Evolutionary conservation across 2,113 vertebrate species (phyloP).

Genomic region (Junco hyemalis): DNA sequence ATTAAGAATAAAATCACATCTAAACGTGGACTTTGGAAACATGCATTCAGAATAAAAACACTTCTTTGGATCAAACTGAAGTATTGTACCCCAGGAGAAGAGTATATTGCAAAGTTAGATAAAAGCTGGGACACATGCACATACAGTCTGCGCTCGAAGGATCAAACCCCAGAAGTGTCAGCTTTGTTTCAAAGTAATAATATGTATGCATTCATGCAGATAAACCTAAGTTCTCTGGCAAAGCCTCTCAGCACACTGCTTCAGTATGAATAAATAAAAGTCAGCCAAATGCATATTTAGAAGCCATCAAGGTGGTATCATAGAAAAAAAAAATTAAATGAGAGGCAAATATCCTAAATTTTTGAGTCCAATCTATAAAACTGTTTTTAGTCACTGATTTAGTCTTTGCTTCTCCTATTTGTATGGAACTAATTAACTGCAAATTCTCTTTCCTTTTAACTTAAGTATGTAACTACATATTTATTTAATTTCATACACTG

Average conservation of each 20-base stretch:
- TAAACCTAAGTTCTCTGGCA: neutral
- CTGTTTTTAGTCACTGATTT: neutral
- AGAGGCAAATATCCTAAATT: neutral
- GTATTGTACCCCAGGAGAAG: neutral
- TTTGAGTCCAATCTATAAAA: neutral
- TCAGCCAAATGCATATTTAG: neutral
- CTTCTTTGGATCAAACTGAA: neutral
- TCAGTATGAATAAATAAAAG: neutral
- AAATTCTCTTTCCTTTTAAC: neutral
- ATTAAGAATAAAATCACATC: neutral
- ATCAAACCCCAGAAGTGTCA: constrained; percentile 26
- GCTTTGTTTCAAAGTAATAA: neutral
- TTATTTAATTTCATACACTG: neutral
- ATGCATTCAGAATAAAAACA: neutral
- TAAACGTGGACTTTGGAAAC: neutral
- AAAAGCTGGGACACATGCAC: neutral
- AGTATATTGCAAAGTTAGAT: neutral
- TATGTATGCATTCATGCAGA: neutral
- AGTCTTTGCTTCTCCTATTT: neutral
- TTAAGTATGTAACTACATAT: neutral
- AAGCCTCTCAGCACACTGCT: neutral
- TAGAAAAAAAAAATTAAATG: neutral
- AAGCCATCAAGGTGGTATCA: neutral
- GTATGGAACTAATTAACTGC: neutral
- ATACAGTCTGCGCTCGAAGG: neutral